phyloP scores from a whole-genome alignment of 2,888 invertebrate species.

The Entomobrya proxima region DNA sequence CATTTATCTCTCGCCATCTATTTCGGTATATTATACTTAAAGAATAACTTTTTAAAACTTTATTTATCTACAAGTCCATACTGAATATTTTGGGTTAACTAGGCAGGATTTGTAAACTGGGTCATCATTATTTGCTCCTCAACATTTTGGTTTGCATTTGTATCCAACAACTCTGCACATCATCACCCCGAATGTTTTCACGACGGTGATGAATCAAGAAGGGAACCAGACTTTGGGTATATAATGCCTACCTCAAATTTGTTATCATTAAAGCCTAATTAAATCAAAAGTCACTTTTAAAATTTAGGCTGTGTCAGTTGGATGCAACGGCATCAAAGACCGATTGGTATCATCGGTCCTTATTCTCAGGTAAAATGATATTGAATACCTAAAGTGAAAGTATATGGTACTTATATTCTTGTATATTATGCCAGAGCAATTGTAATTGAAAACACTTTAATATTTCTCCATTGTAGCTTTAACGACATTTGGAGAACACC shows the following conservation, averaged over 20 bases:
- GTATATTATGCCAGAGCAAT: not conserved
- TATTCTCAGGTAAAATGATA: slow-evolving; percentile 53
- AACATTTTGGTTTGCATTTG: slow-evolving; percentile 78
- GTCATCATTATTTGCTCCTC: slow-evolving; percentile 63
- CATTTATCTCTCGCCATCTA: slow-evolving; percentile 51
- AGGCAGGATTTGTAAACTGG: slow-evolving; percentile 67
- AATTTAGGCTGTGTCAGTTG: slow-evolving; percentile 66
- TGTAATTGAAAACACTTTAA: not conserved
- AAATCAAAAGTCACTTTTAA: not conserved
- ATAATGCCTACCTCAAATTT: not conserved
- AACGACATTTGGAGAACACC: slow-evolving; percentile 87
- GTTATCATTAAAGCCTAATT: not conserved
- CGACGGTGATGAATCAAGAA: slow-evolving; percentile 85
- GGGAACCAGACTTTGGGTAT: slow-evolving; percentile 74
- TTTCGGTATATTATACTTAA: slow-evolving; percentile 54
- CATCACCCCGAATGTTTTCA: slow-evolving; percentile 86
- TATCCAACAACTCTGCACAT: slow-evolving; percentile 86
- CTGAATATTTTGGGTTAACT: not conserved
- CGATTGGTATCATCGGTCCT: slow-evolving; percentile 63
- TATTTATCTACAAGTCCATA: not conserved
- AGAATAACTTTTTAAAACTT: not conserved
- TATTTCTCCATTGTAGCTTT: slow-evolving; percentile 76
- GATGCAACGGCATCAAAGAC: slow-evolving; percentile 66
- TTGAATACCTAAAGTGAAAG: not conserved
- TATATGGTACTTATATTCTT: not conserved